Evolutionary conservation across 1,140 invertebrate species (phyloP).

Genomic region (Oedothorax gibbosus): DNA sequence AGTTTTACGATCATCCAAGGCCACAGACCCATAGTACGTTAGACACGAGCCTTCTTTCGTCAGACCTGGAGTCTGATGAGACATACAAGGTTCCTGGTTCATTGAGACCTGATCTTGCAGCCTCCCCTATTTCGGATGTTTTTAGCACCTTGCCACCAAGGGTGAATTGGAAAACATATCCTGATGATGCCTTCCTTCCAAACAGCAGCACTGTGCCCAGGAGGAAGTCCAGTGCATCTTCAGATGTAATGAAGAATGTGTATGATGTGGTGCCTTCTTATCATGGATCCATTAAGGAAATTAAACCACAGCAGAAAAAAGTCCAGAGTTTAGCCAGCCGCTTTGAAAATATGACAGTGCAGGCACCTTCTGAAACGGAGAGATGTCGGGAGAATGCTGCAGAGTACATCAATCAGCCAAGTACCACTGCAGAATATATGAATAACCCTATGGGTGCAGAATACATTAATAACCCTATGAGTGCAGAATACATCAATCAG

Average conservation of each 20-base stretch:
- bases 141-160: conserved; percentile 64
- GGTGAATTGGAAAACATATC: conserved; percentile 74
- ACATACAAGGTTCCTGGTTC: conserved; percentile 21
- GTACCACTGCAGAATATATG: too few species aligned
- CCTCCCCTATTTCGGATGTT: background rate
- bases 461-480: too few species aligned
- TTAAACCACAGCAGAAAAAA: conserved; percentile 24
- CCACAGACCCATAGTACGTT: conserved; percentile 9
- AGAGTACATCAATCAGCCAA: conserved; percentile 26
- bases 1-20: conserved; percentile 63
- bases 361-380: conserved; percentile 9
- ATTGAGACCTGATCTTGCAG: background rate
- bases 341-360: conserved; percentile 49
- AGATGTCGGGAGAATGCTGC: conserved; percentile 9
- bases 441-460: too few species aligned
- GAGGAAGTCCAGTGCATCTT: conserved; percentile 12
- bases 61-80: conserved; percentile 36
- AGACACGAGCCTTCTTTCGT: conserved; percentile 33
- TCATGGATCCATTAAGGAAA: conserved; percentile 50
- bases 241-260: conserved; percentile 17
- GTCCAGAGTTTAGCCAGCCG: conserved; percentile 44
- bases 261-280: conserved; percentile 51
- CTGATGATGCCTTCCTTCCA: conserved; percentile 62
- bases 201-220: conserved; percentile 41
- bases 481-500: too few species aligned